A percentile compares a stretch with the other conserved stretches of the same genome.
Conservation (phyloP, 2,113 vertebrate genomes). For the Syrrhaptes paradoxus region DNA sequence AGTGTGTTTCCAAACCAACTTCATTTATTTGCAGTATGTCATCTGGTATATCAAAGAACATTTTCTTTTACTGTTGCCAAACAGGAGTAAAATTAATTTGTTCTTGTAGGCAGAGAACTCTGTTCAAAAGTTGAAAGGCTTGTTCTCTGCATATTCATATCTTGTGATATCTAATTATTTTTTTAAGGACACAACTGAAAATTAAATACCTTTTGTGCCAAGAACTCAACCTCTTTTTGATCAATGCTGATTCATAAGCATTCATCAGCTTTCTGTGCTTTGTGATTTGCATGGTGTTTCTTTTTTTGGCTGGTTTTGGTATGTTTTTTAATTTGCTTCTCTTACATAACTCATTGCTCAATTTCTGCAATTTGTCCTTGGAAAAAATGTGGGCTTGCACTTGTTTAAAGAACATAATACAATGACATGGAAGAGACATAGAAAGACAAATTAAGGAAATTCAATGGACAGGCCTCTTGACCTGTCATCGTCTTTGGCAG, state of each 20-base stretch:
- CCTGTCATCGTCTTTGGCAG: not conserved
- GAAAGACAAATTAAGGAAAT: not conserved
- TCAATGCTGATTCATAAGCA: not conserved
- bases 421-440: not conserved
- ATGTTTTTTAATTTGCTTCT: not conserved
- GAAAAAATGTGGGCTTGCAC: not conserved
- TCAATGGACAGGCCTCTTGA: not conserved
- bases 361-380: not conserved
- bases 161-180: not conserved
- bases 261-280: not conserved
- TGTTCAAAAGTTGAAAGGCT: not conserved
- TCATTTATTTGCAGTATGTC: not conserved
- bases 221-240: not conserved
- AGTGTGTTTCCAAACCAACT: not conserved
- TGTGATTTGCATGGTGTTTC: not conserved
- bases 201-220: not conserved
- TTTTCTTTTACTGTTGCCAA: not conserved
- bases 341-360: not conserved
- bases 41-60: not conserved
- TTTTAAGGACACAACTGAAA: not conserved
- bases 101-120: not conserved
- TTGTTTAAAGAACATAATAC: not conserved
- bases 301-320: not conserved
- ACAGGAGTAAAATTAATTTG: constrained; percentile 8
- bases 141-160: not conserved